Conservation (phyloP, 2,113 vertebrate genomes). For the Rhynchomys soricoides region DNA sequence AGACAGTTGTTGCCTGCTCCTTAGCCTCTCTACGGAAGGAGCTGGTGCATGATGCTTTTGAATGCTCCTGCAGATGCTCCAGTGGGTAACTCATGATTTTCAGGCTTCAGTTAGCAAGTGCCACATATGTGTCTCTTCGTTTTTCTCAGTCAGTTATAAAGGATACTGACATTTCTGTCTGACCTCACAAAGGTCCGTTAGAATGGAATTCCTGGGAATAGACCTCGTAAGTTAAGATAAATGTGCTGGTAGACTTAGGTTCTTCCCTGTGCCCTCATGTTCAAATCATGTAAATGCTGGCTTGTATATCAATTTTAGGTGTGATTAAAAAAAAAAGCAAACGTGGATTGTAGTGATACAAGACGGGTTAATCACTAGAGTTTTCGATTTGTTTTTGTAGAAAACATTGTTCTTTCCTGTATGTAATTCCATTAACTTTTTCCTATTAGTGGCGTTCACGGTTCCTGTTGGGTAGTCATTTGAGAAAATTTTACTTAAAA, state of each 20-base stretch:
- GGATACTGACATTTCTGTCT: not conserved
- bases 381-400: not conserved
- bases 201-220: slow-evolving; percentile 42
- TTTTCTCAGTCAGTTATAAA: slow-evolving; percentile 1
- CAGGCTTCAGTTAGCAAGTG: not conserved
- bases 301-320: slow-evolving; percentile 32
- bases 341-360: not conserved
- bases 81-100: not conserved
- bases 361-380: not conserved
- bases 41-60: not conserved
- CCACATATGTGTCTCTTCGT: slow-evolving; percentile 20
- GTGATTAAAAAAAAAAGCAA: slow-evolving; percentile 56
- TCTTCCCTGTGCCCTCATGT: not conserved
- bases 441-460: not conserved
- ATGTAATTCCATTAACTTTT: not conserved
- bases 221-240: not conserved
- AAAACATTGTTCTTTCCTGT: slow-evolving; percentile 35
- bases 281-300: slow-evolving; percentile 31
- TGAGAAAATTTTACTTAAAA: slow-evolving; percentile 56
- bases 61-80: not conserved
- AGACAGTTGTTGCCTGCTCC: not conserved
- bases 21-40: slow-evolving; percentile 30
- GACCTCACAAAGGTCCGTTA: not conserved
- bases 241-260: not conserved
- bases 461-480: not conserved